phyloP scores from a whole-genome alignment of 2,797 vertebrate genomes.

The Girardinus metallicus region DNA sequence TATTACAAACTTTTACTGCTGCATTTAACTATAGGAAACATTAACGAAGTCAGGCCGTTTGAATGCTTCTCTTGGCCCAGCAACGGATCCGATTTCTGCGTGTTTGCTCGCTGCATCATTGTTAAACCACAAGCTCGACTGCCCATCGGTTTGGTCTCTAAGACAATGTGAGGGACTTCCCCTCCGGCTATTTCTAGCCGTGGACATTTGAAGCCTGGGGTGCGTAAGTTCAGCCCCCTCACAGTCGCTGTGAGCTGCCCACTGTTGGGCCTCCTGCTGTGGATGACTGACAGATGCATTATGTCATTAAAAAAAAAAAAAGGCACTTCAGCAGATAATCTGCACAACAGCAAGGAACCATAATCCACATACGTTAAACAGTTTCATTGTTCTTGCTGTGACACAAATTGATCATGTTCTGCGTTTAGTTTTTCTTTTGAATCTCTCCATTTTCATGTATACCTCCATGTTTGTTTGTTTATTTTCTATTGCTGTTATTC shows the following conservation, averaged over 20 bases:
- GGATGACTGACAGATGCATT: constrained; percentile 32
- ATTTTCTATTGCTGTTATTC: too few species aligned
- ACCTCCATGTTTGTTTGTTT: too few species aligned
- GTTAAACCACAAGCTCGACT: constrained; percentile 41
- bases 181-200: constrained; percentile 74
- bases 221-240: constrained; percentile 52
- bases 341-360: constrained; percentile 25
- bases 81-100: background rate
- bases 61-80: background rate
- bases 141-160: constrained; percentile 44
- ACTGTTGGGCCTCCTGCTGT: constrained; percentile 23
- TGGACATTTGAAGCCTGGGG: constrained; percentile 62
- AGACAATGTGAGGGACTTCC: constrained; percentile 77
- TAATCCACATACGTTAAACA: too few species aligned
- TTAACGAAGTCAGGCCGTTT: background rate
- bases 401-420: too few species aligned
- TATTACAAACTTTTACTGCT: constrained; percentile 1
- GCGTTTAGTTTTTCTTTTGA: too few species aligned
- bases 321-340: constrained; percentile 37
- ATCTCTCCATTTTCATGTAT: too few species aligned
- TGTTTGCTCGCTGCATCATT: constrained; percentile 7
- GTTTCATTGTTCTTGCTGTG: too few species aligned
- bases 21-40: constrained; percentile 10
- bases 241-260: constrained; percentile 30
- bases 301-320: constrained; percentile 11